Base-by-base conservation (phyloP, 2,113 vertebrate species). In the Heteronetta atricapilla region DNA sequence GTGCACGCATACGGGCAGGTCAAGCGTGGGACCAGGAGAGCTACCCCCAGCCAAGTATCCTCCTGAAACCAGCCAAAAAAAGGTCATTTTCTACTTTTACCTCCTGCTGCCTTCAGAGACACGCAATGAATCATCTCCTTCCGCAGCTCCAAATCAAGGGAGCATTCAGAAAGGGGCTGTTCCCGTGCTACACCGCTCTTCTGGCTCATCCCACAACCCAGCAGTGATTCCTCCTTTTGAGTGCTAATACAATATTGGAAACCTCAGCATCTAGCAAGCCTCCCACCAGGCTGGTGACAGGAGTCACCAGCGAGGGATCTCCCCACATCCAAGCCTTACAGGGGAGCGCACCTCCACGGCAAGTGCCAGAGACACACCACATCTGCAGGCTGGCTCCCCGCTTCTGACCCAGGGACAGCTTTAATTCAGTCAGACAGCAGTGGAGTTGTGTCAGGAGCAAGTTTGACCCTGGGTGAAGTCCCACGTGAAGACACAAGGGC, bases 11-110 rank as follows among this genome's bases (percentile, higher is more conserved):
- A 73, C 3, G 48, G 66, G 22, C 50, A 50, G 52, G 67, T 38
- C 25, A 73, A 82, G 28, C 0, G 0, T 2, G 11, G 13, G 5
- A 62, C 11, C 33, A 69, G 10, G 3, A 48, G n/a, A 63, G 55
- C 14, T 17, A 59, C 11, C 21, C 18, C 29, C n/a, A 68, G 11
- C 5, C n/a, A 60, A 31, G 9, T 3, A 8, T 13, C 60, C 29
- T 46, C 55, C 33, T 55, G 25, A 46, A 53, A 38, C 3, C 1
- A 1, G 25, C 13, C 62, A 50, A 33, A 72, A 48, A 48, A 10
- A 21, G 7, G 55, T 23, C 2, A 19, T 38, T 50, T 83, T 75
- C 20, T 19, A 36, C 18, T 53, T 91, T 59, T 53, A 80, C 21
- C 29, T 64, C 55, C 56, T 76, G 89, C 48, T 82, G 40, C 44